A percentile compares a stretch with the other conserved stretches of the same genome.
Conservation (phyloP, 2,888 invertebrate genomes). For the Netelia fuscicornis region DNA sequence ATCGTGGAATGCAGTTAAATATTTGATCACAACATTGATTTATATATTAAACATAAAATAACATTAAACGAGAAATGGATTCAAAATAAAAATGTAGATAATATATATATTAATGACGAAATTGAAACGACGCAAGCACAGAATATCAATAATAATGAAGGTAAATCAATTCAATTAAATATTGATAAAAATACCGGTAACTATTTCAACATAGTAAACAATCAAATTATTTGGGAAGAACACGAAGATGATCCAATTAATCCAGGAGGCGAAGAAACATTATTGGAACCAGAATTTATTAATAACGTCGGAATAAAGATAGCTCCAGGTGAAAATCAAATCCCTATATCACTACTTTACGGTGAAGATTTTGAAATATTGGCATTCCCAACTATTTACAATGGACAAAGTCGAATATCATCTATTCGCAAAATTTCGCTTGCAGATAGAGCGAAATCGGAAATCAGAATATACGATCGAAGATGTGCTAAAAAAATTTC, state of each 20-base stretch:
- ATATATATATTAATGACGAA: background rate
- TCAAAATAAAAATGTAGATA: slow-evolving; percentile 20
- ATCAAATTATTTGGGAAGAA: slow-evolving; percentile 48
- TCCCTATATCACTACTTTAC: slow-evolving; percentile 45
- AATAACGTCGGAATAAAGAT: slow-evolving; percentile 42
- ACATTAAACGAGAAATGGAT: slow-evolving; percentile 2
- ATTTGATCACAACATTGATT: slow-evolving; percentile 49
- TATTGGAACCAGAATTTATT: background rate
- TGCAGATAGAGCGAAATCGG: slow-evolving; percentile 64
- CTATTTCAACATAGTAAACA: background rate
- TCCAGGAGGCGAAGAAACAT: no score
- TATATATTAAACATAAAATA: slow-evolving; percentile 59
- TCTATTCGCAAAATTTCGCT: slow-evolving; percentile 38
- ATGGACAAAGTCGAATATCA: slow-evolving; percentile 44
- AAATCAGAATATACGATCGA: slow-evolving; percentile 60
- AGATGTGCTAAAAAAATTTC: background rate
- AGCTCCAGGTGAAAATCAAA: slow-evolving; percentile 62
- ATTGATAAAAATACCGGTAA: background rate
- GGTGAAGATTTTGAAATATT: slow-evolving; percentile 59
- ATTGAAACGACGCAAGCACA: no score
- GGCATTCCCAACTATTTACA: slow-evolving; percentile 55
- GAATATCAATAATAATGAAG: no score
- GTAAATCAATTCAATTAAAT: no score
- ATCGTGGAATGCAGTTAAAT: slow-evolving; percentile 50
- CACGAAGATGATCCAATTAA: slow-evolving; percentile 31